Base-by-base conservation (phyloP, 1,140 invertebrate genomes). In the Drosophila sp. region DNA sequence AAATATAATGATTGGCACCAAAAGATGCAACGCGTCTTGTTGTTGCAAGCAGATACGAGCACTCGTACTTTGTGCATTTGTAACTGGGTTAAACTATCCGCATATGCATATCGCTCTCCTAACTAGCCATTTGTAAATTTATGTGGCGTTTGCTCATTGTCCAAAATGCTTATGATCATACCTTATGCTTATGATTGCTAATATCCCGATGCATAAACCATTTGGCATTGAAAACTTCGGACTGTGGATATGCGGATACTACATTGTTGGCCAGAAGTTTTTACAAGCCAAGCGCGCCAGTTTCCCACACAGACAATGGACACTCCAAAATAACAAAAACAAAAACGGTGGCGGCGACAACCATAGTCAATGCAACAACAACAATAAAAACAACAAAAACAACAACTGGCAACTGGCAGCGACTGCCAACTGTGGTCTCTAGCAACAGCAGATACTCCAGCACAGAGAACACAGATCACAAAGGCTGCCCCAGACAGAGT, bases 1-100 rank as follows among this genome's bases (percentile, higher is more conserved):
- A 89, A 89, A 89, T 89, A 89, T 87, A 87, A 89, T 89, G 83
- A 87, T 87, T 87, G 83, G 79, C 78, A 83, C 79, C 66, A 78
- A 38, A 53, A 57, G 45, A 56, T 29, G 56, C 48, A 66, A 58
- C 58, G 9, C 32, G 50, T 18, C 32, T n/a, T n/a, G n/a, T n/a
- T 25, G 14, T 16, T 56, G 53, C 53, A 25, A 40, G 27, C 27
- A 16, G 41, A 36, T 16, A 0, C 36, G 38, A 51, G 7, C 13
- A 14, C 9, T 45, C 54, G 13, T 54, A 72, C 62, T 50, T 50
- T 32, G n/a, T 9, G 46, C 32, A 62, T 66, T 69, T 64, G 32
- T 62, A 69, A 50, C 53, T 87, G 59, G 83, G 83, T 89, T 87
- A 87, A 87, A 87, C 83, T 78, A 40, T 41, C 81, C 82, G 51